Evolutionary conservation across 1,140 invertebrate species (phyloP).

Genomic region (Leptinotarsa defecta): DNA sequence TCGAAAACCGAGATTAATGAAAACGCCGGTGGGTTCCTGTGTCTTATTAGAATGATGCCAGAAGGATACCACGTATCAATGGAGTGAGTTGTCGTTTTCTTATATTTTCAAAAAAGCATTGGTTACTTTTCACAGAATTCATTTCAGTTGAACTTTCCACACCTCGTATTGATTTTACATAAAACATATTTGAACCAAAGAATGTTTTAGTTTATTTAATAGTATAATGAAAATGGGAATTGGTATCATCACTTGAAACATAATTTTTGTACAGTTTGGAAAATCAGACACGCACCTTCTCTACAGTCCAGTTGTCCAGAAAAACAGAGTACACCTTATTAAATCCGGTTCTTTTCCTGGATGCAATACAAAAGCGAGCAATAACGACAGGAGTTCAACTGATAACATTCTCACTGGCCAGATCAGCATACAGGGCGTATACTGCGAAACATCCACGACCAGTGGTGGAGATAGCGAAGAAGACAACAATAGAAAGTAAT

Average conservation of each 20-base stretch:
- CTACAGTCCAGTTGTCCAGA: conserved; percentile 28
- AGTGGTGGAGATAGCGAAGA: conserved; percentile 53
- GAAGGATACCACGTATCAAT: too few relatives aligned
- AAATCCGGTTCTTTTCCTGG: conserved; percentile 73
- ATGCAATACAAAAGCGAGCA: conserved; percentile 59
- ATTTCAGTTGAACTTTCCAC: too few relatives aligned
- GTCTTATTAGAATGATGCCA: too few relatives aligned
- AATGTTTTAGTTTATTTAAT: too few relatives aligned
- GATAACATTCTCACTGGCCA: conserved; percentile 64
- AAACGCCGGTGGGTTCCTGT: too few relatives aligned
- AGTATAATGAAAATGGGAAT: too few relatives aligned
- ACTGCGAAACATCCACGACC: conserved; percentile 56
- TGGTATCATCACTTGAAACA: conserved; percentile 10
- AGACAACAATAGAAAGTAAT: conserved; percentile 48
- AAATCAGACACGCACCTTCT: conserved; percentile 42
- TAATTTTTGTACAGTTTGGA: conserved; percentile 35
- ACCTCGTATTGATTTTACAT: too few relatives aligned
- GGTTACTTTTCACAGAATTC: too few relatives aligned
- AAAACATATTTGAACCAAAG: too few relatives aligned
- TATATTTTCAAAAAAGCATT: too few relatives aligned
- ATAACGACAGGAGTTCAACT: conserved; percentile 62
- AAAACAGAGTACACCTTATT: conserved; percentile 55
- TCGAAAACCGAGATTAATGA: too few relatives aligned
- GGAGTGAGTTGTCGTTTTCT: too few relatives aligned
- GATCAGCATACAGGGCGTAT: conserved; percentile 29